Evolutionary conservation across 2,797 vertebrate genomes (phyloP).

Genomic region (Coranthus polyacanthus): DNA sequence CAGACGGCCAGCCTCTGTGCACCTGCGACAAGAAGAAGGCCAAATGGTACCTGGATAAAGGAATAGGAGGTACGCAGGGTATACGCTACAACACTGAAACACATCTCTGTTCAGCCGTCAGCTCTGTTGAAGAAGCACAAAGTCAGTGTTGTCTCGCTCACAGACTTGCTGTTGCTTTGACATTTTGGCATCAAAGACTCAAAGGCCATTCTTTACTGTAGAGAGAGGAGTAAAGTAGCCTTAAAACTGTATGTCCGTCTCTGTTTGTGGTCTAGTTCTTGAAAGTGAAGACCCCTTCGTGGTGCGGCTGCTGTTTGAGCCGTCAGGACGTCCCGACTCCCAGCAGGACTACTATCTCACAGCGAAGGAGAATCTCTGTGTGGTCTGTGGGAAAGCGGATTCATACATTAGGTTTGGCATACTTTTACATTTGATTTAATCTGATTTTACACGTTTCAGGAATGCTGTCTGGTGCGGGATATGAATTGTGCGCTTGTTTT

Average conservation of each 20-base stretch:
- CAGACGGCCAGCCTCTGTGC: slow-evolving; percentile 96
- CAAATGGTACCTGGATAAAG: slow-evolving; percentile 98
- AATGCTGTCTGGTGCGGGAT: too few relatives aligned
- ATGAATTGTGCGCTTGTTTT: not conserved
- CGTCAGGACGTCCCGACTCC: slow-evolving; percentile 95
- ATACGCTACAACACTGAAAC: too few relatives aligned
- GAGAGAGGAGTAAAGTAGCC: not conserved
- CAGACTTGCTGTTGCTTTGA: too few relatives aligned
- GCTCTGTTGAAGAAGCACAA: too few relatives aligned
- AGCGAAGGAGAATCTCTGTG: slow-evolving; percentile 97
- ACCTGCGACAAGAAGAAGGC: slow-evolving; percentile 99
- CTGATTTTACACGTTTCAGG: not conserved
- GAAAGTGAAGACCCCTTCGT: slow-evolving; percentile 94
- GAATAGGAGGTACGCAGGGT: slow-evolving; percentile 91
- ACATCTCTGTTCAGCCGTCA: too few relatives aligned
- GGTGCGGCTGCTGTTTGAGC: slow-evolving; percentile 94
- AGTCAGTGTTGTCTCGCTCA: too few relatives aligned
- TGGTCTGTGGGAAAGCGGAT: slow-evolving; percentile 95
- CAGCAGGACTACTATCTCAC: slow-evolving; percentile 96
- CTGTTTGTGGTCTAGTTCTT: slow-evolving; percentile 83
- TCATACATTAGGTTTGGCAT: slow-evolving; percentile 93
- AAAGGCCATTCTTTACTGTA: slow-evolving; percentile 6
- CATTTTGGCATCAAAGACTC: too few relatives aligned
- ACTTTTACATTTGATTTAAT: not conserved
- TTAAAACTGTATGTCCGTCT: not conserved